A percentile compares a stretch with the other conserved stretches of the same genome.
phyloP scores from a whole-genome alignment of 2,797 vertebrate species.

The Cryptoblepharus egeriae region DNA sequence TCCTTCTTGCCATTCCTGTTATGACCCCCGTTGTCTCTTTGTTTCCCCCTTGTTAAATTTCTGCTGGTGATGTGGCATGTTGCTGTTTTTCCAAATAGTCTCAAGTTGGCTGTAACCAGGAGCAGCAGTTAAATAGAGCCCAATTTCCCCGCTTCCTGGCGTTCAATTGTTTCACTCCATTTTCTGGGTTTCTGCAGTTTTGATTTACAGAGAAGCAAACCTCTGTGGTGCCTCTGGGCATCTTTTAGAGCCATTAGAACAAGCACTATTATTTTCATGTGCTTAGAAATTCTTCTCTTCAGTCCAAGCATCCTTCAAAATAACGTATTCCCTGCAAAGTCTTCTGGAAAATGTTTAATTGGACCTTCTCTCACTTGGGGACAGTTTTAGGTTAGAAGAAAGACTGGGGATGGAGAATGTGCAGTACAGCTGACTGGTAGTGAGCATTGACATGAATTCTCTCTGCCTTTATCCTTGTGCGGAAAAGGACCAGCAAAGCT shows the following conservation, averaged over 20 bases:
- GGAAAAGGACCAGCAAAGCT: constrained; percentile 65
- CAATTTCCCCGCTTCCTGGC: constrained; percentile 71
- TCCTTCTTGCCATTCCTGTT: constrained; percentile 70
- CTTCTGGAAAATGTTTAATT: constrained; percentile 67
- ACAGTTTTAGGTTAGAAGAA: constrained; percentile 62
- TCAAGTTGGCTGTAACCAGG: constrained; percentile 77
- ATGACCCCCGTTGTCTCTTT: constrained; percentile 78
- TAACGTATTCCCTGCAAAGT: constrained; percentile 69
- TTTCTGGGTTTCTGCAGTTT: constrained; percentile 78
- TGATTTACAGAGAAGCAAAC: constrained; percentile 78
- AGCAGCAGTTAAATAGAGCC: constrained; percentile 73
- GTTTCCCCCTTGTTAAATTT: constrained; percentile 76
- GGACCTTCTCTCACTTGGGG: constrained; percentile 66
- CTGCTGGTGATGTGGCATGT: constrained; percentile 75
- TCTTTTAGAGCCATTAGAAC: constrained; percentile 71
- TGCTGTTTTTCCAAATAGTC: constrained; percentile 74
- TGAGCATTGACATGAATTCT: constrained; percentile 65
- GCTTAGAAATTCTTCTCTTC: constrained; percentile 67
- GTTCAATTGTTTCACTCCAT: constrained; percentile 73
- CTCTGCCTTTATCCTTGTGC: constrained; percentile 71
- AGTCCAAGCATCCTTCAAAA: constrained; percentile 70
- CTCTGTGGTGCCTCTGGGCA: constrained; percentile 74
- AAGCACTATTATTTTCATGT: constrained; percentile 70
- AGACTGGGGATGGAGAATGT: constrained; percentile 49
- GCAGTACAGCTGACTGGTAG: constrained; percentile 49